A percentile compares a stretch with the other conserved stretches of the same genome.
Evolutionary conservation across 2,113 vertebrate genomes (phyloP).

Genomic region (Eulacestoma nigropectus): DNA sequence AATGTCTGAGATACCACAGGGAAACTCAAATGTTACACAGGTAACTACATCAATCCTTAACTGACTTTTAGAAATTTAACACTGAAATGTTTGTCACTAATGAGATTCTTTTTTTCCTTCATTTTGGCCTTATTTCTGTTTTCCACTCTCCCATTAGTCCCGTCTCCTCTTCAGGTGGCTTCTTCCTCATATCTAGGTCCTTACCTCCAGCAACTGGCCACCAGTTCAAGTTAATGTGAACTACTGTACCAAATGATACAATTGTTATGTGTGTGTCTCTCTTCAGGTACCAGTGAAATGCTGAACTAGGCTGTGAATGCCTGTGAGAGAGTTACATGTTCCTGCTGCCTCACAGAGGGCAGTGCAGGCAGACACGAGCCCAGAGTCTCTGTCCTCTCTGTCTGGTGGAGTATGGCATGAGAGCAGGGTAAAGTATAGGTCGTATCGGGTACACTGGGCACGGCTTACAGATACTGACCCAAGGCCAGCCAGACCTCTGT

Average conservation of each 20-base stretch:
- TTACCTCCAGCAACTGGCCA: neutral
- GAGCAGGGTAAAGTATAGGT: neutral
- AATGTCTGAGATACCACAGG: neutral
- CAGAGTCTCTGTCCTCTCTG: neutral
- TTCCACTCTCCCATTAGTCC: neutral
- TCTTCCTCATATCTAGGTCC: neutral
- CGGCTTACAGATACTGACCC: neutral
- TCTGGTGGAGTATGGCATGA: neutral
- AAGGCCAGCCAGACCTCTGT: neutral
- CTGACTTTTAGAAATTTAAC: neutral
- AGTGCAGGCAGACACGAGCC: neutral
- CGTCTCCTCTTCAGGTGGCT: neutral
- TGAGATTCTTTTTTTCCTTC: neutral
- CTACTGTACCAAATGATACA: neutral
- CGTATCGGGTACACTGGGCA: neutral
- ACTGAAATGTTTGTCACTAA: neutral
- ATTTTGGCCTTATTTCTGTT: neutral
- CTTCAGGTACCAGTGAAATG: neutral
- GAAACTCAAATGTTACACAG: accelerated
- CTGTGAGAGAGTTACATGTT: neutral
- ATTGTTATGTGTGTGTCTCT: accelerated
- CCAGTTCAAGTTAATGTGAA: neutral
- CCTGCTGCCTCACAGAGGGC: neutral
- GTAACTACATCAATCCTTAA: neutral
- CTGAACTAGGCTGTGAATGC: neutral